Percentiles rank a stretch among this genome's conserved stretches.
Conservation (phyloP, 35 echinoderm and acorn worm species). For the Hemicentrotus pulcherrimus region DNA sequence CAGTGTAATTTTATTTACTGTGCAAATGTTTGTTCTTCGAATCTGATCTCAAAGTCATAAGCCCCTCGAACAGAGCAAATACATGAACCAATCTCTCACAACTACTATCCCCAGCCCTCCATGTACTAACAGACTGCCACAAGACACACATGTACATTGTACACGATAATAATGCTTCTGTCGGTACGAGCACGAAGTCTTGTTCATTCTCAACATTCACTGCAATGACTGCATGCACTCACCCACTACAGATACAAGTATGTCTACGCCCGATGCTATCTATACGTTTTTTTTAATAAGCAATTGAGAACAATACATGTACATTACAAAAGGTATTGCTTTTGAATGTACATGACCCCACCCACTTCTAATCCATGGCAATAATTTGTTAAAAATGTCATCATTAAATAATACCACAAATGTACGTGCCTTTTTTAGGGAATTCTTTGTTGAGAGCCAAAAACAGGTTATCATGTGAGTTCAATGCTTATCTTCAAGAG, state of each 20-base stretch:
- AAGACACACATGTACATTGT: neutral
- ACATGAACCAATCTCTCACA: neutral
- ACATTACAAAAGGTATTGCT: too few relatives aligned
- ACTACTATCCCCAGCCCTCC: neutral
- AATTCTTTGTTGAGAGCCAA: neutral
- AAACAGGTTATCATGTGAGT: neutral
- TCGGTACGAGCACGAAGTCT: neutral
- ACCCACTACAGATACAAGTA: too few relatives aligned
- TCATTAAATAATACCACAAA: too few relatives aligned
- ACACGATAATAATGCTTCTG: neutral
- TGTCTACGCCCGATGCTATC: too few relatives aligned
- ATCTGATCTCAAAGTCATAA: slow-evolving; percentile 54
- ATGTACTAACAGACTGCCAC: neutral
- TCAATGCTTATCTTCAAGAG: neutral
- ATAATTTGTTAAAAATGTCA: too few relatives aligned
- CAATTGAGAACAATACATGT: too few relatives aligned
- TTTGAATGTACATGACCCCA: too few relatives aligned
- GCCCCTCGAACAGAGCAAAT: slow-evolving; percentile 39
- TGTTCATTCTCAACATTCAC: too few relatives aligned
- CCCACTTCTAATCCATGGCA: too few relatives aligned
- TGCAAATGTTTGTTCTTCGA: slow-evolving; percentile 49
- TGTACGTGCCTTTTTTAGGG: neutral
- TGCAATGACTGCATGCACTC: too few relatives aligned
- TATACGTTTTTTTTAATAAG: too few relatives aligned
- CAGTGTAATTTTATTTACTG: slow-evolving; percentile 44